Base-by-base conservation (phyloP, 2,888 invertebrate genomes). In the Nineta flava region DNA sequence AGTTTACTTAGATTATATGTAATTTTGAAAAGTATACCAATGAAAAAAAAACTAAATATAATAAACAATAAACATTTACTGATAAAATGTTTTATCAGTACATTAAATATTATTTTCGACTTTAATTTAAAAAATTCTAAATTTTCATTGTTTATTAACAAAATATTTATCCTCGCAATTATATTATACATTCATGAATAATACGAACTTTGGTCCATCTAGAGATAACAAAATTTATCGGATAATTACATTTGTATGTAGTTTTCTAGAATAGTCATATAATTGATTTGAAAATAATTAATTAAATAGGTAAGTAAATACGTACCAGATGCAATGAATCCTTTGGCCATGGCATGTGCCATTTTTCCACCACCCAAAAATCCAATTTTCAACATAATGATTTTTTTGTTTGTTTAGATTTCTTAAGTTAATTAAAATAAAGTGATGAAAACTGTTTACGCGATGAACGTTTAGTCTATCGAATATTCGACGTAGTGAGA, bases 331-430 rank as follows among this genome's bases (percentile, higher is more conserved):
- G 82, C 74, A 59, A 93, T 82, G 58, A 94, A 87, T 54, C 93
- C 93, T 64, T 86, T 86, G 9, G 90, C 91, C 62, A 94, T 70
- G 0, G 93, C 92, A 61, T 88, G 90, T 0, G 93, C 94, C 78
- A 94, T 81, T 63, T 85, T 86, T 12, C 94, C 94, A 31, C 88
- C 92, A 2, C 94, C 94, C 44, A 94, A 76, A 63, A 94, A 93
- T 3, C 94, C 94, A 57, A 94, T 84, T 70, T 79, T 83, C 71
- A 84, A 57, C 64, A 75, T 68, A 52, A 17, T 26, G 4, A 6
- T 6, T 21, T 44, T 10, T 44, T 17, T 3, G 2, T 26, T 26
- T 6, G 2, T 26, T 26, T 6, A 26, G 7, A 2, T 26, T 19
- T 19, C 5, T 19, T 2, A 3, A 19, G 19, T 19, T 19, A 19